Conservation (phyloP, 2,797 vertebrate genomes). For the Eleutherodactylus coqui region DNA sequence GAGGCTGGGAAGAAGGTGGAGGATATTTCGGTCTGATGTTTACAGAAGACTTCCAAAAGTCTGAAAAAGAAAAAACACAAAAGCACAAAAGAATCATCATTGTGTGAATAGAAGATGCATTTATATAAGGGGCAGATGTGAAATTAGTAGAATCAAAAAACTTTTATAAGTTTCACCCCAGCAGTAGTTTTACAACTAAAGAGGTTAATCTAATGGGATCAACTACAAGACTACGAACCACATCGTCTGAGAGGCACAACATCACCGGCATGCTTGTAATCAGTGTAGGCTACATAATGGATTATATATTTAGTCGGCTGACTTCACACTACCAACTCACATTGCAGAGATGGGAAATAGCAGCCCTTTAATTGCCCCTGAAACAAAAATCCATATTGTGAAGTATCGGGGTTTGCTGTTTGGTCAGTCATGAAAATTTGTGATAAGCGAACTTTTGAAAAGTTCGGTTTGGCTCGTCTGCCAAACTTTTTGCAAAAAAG, state of each 20-base stretch:
- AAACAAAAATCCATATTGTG: background rate
- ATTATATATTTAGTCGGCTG: background rate
- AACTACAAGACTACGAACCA: background rate
- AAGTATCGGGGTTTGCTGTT: background rate
- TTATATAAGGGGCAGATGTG: background rate
- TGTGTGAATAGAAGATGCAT: conserved; percentile 65
- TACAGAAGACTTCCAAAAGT: conserved; percentile 90
- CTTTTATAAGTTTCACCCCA: background rate
- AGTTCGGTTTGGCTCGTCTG: too few relatives aligned
- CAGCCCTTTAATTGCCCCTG: background rate
- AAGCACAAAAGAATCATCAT: conserved; percentile 7
- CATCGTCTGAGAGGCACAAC: background rate
- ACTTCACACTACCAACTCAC: background rate
- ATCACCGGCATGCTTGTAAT: background rate
- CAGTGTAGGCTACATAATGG: background rate
- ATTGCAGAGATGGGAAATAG: background rate
- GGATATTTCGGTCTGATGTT: conserved; percentile 73
- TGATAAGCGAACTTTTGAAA: too few relatives aligned
- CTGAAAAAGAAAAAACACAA: conserved; percentile 75
- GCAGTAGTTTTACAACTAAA: background rate
- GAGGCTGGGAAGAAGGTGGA: conserved; percentile 76
- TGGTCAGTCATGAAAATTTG: background rate
- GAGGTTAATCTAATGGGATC: background rate
- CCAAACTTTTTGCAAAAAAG: too few relatives aligned
- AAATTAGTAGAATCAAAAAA: background rate